A percentile compares a stretch with the other conserved stretches of the same genome.
Evolutionary conservation across 2,888 invertebrate genomes (phyloP).

Genomic region (Aphidoletes aphidimyza): DNA sequence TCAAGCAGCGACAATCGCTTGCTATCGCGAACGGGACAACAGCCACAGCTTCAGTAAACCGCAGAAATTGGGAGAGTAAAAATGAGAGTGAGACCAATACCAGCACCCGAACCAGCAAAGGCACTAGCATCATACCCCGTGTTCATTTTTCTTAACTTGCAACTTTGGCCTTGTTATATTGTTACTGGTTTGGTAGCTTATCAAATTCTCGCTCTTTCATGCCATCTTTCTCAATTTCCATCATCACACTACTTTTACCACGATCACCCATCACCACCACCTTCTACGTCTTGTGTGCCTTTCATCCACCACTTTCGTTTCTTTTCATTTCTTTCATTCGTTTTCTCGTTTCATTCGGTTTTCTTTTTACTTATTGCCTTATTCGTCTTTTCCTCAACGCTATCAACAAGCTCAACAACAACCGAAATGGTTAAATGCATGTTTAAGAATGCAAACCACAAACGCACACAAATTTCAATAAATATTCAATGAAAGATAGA

Average conservation of each 20-base stretch:
- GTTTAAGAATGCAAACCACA: constrained; percentile 51
- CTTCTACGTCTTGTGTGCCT: neutral
- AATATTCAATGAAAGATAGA: constrained; percentile 51
- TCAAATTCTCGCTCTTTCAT: neutral
- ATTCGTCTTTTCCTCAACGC: constrained; percentile 25
- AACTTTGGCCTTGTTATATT: constrained; percentile 39
- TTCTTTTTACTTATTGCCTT: constrained; percentile 18
- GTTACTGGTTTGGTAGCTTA: constrained; percentile 1
- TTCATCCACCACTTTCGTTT: neutral
- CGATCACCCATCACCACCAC: no score
- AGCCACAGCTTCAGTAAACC: neutral
- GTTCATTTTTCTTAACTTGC: constrained; percentile 44
- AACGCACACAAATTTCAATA: constrained; percentile 49
- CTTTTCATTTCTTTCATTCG: neutral
- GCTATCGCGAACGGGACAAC: constrained; percentile 17
- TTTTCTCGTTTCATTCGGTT: neutral
- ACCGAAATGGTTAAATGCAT: constrained; percentile 45
- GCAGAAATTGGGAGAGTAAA: neutral
- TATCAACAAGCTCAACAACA: constrained; percentile 37
- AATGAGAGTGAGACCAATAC: no score
- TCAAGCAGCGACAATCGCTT: constrained; percentile 24
- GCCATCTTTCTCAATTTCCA: neutral
- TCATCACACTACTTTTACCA: neutral
- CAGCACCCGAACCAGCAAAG: no score
- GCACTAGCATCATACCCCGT: neutral